Evolutionary conservation across 2,113 vertebrate species (phyloP).

Genomic region (Holacanthus passer): DNA sequence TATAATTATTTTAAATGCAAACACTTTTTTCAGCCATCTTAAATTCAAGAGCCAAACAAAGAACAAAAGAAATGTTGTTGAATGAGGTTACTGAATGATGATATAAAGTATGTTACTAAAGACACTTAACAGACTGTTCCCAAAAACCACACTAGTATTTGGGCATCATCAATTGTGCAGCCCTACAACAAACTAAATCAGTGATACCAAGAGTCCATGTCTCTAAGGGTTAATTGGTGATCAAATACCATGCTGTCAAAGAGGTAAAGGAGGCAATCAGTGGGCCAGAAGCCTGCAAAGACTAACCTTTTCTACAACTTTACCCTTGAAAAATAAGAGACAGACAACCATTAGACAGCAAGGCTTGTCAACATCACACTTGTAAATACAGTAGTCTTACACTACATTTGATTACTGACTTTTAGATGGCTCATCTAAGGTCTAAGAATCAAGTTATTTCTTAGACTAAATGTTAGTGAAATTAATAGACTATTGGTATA

Average conservation of each 20-base stretch:
- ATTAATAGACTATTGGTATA: not conserved
- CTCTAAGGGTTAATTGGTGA: conserved; percentile 48
- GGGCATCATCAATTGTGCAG: conserved; percentile 50
- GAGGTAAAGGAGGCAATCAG: conserved; percentile 6
- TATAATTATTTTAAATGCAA: not conserved
- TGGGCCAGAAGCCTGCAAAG: conserved; percentile 15
- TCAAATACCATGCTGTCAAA: conserved; percentile 68
- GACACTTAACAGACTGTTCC: not conserved
- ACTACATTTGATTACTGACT: not conserved
- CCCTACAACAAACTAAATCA: conserved; percentile 28
- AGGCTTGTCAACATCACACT: conserved; percentile 3
- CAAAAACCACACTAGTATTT: not conserved
- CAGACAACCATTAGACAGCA: conserved; percentile 44
- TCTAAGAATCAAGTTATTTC: not conserved
- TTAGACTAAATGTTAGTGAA: conserved; percentile 43
- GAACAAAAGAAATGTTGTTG: not conserved
- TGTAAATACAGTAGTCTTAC: not conserved
- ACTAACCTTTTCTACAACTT: conserved; percentile 84
- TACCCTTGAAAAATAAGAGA: conserved; percentile 71
- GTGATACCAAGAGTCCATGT: not conserved
- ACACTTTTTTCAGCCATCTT: not conserved
- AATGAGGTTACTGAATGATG: not conserved
- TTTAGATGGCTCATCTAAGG: not conserved
- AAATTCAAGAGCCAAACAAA: not conserved
- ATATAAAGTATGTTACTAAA: not conserved